These are phyloP conservation scores for Eremophila alpestris DNA, from an alignment of 2,797 vertebrate species.

Conservation along the genomic window DNA sequence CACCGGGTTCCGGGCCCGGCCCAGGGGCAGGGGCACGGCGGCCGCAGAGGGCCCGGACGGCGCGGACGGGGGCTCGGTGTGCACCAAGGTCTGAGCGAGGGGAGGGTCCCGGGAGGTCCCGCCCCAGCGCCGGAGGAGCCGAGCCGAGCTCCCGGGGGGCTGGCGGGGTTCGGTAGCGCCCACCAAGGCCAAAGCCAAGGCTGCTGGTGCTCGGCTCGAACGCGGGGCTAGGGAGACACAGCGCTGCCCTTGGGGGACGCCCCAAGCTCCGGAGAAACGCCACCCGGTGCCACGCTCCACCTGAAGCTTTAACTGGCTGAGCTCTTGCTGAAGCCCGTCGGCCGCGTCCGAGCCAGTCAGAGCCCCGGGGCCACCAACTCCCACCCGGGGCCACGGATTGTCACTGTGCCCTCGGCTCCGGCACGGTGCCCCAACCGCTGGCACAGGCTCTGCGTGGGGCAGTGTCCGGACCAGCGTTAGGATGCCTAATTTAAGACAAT, in stretches of 20 bases:
- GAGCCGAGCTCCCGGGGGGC: background rate
- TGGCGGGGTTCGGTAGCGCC: background rate
- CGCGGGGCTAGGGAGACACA: background rate
- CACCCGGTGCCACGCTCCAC: background rate
- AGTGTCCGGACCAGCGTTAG: background rate
- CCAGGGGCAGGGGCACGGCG: background rate
- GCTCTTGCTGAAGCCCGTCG: fast-evolving
- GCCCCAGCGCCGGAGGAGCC: background rate
- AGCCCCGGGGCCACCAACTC: background rate
- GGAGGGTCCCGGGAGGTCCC: background rate
- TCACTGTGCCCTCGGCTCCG: background rate
- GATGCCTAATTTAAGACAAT: background rate
- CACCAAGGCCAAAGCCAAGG: background rate
- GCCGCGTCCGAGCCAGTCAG: background rate
- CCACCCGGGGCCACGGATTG: fast-evolving
- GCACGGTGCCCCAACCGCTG: background rate
- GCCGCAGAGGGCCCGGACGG: background rate
- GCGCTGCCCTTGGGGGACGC: background rate
- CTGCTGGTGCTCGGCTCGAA: background rate
- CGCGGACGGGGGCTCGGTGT: conserved; percentile 4
- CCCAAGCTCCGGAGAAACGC: background rate
- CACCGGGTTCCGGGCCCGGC: conserved; percentile 76
- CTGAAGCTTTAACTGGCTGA: background rate
- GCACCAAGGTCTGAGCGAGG: conserved; percentile 73
- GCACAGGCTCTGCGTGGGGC: background rate